Percentiles rank a stretch among this genome's conserved stretches.
Conservation (phyloP, 2,113 vertebrate genomes). For the Python bivittatus region DNA sequence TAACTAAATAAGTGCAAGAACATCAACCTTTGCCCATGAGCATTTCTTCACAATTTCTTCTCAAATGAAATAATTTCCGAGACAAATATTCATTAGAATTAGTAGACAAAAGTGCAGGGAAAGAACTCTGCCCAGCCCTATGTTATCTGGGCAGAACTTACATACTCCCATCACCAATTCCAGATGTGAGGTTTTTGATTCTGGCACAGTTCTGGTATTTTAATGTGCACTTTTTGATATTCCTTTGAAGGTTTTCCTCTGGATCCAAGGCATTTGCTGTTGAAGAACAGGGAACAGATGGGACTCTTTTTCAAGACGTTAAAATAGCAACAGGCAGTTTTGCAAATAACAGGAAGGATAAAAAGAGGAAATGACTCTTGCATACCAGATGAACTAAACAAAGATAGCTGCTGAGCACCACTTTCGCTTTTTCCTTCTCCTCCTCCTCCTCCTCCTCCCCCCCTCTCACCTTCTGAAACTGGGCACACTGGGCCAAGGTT, state of each 20-base stretch:
- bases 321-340: constrained; percentile 11
- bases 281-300: neutral
- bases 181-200: neutral
- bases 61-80: neutral
- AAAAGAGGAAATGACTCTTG: rapidly evolving
- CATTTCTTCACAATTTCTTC: neutral
- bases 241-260: neutral
- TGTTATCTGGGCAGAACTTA: neutral
- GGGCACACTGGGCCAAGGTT: neutral
- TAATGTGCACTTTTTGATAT: neutral
- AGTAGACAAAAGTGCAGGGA: neutral
- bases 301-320: neutral
- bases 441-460: neutral
- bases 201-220: neutral
- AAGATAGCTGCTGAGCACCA: neutral
- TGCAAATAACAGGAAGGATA: constrained; percentile 26
- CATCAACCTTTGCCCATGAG: neutral
- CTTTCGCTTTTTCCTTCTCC: neutral
- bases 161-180: neutral
- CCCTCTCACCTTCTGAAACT: neutral
- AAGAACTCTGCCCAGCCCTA: neutral
- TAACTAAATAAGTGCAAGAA: neutral
- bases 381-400: neutral
- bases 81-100: neutral
- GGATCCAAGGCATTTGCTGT: neutral